A percentile compares a stretch with the other conserved stretches of the same genome.
Conservation (phyloP, 2,797 vertebrate genomes). For the Parotocinclus haroldoi region DNA sequence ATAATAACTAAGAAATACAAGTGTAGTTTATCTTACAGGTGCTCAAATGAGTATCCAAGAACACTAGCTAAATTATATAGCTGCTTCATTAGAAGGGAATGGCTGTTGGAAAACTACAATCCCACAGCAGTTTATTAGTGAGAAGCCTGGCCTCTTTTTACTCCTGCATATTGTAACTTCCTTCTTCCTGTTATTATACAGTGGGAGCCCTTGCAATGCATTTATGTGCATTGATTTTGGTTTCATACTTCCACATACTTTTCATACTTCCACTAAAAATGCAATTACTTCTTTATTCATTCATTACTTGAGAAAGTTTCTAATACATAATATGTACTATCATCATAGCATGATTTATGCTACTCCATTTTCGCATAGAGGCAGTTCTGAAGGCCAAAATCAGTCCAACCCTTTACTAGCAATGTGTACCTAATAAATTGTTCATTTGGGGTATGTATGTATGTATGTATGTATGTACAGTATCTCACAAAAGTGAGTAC, state of each 20-base stretch:
- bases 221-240: constrained; percentile 14
- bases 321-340: too few species aligned
- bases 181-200: constrained; percentile 19
- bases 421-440: too few species aligned
- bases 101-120: background rate
- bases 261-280: background rate
- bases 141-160: constrained; percentile 5
- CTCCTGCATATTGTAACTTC: background rate
- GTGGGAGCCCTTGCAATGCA: constrained; percentile 45
- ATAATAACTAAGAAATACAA: background rate
- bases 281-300: background rate
- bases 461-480: too few species aligned
- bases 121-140: background rate
- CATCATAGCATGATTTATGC: too few species aligned
- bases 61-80: background rate
- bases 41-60: background rate
- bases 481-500: too few species aligned
- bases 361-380: too few species aligned
- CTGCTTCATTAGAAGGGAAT: background rate
- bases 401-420: too few species aligned
- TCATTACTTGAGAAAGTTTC: too few species aligned
- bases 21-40: background rate
- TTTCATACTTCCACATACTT: too few species aligned
- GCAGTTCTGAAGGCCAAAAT: too few species aligned
- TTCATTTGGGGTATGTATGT: too few species aligned